Base-by-base conservation (phyloP, 2,113 vertebrate species). In the Ochotona curzoniae region DNA sequence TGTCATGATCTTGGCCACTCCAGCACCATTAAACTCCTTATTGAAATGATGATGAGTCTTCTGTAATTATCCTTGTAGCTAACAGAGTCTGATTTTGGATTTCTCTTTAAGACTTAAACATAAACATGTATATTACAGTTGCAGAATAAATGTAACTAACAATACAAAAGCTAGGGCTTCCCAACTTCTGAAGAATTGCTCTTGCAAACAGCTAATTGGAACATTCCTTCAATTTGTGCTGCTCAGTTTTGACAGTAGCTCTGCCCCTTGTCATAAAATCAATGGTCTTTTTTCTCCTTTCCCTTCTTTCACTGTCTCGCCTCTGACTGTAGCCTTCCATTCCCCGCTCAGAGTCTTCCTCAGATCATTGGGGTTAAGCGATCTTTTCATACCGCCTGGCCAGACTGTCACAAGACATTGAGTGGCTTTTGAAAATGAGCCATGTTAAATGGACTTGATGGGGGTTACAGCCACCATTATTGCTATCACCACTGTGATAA, bases 211-310 rank as follows among this genome's bases (percentile, higher is more conserved):
- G 30, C 98, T 98, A 99, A 99, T 99, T 99, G 99, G 99, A 99
- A 99, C 93, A 96, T 99, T 98, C 98, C 98, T 97, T 97, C 88
- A 60, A 94, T 98, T 97, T 92, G 96, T 71, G 76, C 98, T 5
- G 80, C 98, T 98, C 98, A 7, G 32, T 18, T 96, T 98, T 99
- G 98, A 99, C 98, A 98, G 98, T 96, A 97, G 97, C 97, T 98
- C 98, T 98, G 98, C 97, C 98, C 98, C 98, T 98, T 99, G 99
- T 99, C 99, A 99, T 98, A 99, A 99, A 99, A 99, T 99, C 99
- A 97, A 99, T 99, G 97, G 91, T 94, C 89, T 95, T 94, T 96
- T 94, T 95, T 82, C 38, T 91, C 85, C 82, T 63, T 80, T 71
- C 89, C 92, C 80, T 69, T 88, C 87, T 87, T 49, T 3, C 4